These are phyloP conservation scores for Pseudotriccus pelzelni DNA, from an alignment of 2,797 vertebrate genomes.

Conservation along the genomic window DNA sequence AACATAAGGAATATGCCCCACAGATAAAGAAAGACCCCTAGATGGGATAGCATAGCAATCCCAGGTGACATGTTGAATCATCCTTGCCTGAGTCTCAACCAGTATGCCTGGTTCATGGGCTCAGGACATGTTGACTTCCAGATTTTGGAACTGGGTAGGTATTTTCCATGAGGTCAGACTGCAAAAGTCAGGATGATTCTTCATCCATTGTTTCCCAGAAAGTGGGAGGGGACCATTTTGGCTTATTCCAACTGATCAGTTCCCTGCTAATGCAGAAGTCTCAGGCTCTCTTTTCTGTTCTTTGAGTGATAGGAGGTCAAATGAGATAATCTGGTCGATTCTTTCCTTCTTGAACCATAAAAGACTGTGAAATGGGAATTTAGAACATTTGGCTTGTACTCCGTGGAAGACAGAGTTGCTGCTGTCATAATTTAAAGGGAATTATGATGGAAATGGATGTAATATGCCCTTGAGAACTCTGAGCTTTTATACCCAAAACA, in stretches of 20 bases:
- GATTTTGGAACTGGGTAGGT: not conserved
- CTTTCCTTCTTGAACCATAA: not conserved
- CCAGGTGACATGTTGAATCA: not conserved
- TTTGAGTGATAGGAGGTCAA: not conserved
- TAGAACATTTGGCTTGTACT: not conserved
- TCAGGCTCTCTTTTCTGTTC: not conserved
- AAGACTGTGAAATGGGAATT: not conserved
- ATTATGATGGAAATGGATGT: not conserved
- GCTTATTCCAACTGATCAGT: not conserved
- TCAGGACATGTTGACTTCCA: not conserved
- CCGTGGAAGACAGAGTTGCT: not conserved
- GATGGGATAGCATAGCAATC: not conserved
- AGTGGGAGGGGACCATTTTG: not conserved
- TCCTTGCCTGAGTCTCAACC: not conserved
- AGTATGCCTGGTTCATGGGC: not conserved
- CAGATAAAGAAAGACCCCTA: not conserved
- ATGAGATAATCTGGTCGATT: not conserved
- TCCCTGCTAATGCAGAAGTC: not conserved
- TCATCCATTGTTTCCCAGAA: not conserved
- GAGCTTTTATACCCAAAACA: not conserved
- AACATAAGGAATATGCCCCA: not conserved
- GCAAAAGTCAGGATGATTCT: not conserved
- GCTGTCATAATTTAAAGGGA: not conserved
- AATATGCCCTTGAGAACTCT: not conserved
- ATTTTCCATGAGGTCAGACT: not conserved